These are phyloP conservation scores for Eulemur coronatus DNA, from an alignment of 2,797 vertebrate species.

Conservation along the genomic window DNA sequence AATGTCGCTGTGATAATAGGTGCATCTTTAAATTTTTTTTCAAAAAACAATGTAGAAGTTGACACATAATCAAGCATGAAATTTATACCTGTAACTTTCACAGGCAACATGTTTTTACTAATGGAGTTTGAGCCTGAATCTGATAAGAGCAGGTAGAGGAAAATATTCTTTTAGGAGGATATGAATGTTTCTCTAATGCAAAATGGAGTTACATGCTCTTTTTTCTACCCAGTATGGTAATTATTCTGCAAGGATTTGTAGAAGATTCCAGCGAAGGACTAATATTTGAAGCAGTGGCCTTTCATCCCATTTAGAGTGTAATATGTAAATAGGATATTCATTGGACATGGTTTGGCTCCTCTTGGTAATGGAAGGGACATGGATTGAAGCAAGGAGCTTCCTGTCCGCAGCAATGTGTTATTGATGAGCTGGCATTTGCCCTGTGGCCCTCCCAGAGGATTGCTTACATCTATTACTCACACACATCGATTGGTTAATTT, in stretches of 20 bases:
- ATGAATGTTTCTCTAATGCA: conserved; percentile 47
- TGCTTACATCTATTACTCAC: conserved; percentile 90
- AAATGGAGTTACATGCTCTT: conserved; percentile 44
- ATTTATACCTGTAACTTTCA: conserved; percentile 65
- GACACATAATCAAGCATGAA: conserved; percentile 26
- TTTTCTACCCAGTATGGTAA: conserved; percentile 21
- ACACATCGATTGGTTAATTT: conserved; percentile 97
- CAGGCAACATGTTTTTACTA: conserved; percentile 45
- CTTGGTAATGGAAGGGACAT: conserved; percentile 83
- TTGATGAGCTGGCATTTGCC: conserved; percentile 96
- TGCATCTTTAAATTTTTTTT: conserved; percentile 71
- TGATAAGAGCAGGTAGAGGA: conserved; percentile 22
- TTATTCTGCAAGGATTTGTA: conserved; percentile 58
- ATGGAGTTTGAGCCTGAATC: conserved; percentile 47
- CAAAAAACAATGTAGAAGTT: conserved; percentile 57
- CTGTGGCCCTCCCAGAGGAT: conserved; percentile 90
- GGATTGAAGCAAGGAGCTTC: conserved; percentile 85
- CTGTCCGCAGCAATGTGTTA: conserved; percentile 87
- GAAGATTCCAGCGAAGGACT: conserved; percentile 63
- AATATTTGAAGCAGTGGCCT: conserved; percentile 77
- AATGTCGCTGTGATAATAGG: conserved; percentile 78
- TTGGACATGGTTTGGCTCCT: conserved; percentile 70
- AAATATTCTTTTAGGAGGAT: conserved; percentile 43
- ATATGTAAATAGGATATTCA: conserved; percentile 46
- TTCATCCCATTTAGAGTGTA: conserved; percentile 75